Evolutionary conservation across 2,888 invertebrate genomes (phyloP), one percentile per base, ranked within the genome.

Genomic region (Oxycera nigricornis): DNA sequence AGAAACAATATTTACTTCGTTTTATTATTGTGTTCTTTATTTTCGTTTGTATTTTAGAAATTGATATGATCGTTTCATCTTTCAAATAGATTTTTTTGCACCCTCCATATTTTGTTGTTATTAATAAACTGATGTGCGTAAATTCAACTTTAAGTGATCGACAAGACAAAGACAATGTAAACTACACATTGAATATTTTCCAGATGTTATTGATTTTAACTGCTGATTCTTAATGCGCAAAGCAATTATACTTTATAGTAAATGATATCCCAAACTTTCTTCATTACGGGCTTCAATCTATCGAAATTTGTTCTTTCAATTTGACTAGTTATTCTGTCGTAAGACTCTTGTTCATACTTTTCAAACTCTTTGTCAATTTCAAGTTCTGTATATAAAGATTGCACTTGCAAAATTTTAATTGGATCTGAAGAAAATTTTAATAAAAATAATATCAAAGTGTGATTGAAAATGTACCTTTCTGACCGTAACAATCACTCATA

Each of bases 321-420:
- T 46, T 46, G 14, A 1, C 31, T 52, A 30, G 6, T 52, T 4
- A 70, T 55, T 55, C 22, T 9, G 6, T 52, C 30, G n/a, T 70
- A 70, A 30, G 52, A 55, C 3, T 70, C 70, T 28, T 70, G 52
- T 20, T 70, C 70, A n/a, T 70, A 70, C 11, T 52, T 35, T 1
- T 35, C 9, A 11, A 55, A 55, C 17, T 20, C 1, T 9, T 55
- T 31, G 39, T 52, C 70, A 30, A 70, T 30, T 1, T 31, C 55
- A 20, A 70, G 14, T 22, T 70, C 55, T 31, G 30, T 70, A 14
- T 31, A 70, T 9, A 70, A 17, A 2, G 31, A 22, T 4, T 6
- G 4, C 1, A 55, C 70, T 55, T 30, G 28, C 7, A 2, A 6
- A 4, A 70, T 35, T 55, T 70, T 70, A 9, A 11, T n/a, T 1